Evolutionary conservation across 2,113 vertebrate species (phyloP), one percentile per base, ranked within the genome.

Genomic region (Neodon shergylaensis): DNA sequence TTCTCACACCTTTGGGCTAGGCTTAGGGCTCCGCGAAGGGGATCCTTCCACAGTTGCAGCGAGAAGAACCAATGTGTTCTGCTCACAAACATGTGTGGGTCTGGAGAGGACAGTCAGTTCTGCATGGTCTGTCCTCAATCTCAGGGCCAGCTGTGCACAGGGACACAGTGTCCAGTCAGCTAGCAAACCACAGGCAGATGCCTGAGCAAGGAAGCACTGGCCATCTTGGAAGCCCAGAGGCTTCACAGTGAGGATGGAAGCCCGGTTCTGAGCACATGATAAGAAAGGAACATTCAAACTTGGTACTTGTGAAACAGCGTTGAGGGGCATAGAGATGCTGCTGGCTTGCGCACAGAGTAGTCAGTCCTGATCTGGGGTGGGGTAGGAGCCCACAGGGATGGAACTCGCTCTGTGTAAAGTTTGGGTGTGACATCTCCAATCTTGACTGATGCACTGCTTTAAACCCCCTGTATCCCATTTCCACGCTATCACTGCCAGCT

Each of bases 221-320:
- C n/a, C 9, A 21, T 63, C 49, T 68, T 52, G 42, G n/a, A 24
- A 22, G 5, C 7, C 21, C 16, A 2, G 63, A 28, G 61, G 7
- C 28, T 12, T 36, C 24, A 0, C 12, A 11, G 61, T 3, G 1
- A 58, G 4, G 21, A 4, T 0, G 0, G 14, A 39, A 4, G 17
- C 1, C 1, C 1, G 24, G 2, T 1, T 3, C 1, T 0, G 12
- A 14, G n/a, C 16, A 3, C 49, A 42, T 21, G 6, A 3, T 24
- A 11, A 7, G 31, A 65, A 39, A 5, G 66, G 21, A 73, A 4
- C 22, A 31, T 19, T 49, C 10, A 33, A 42, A 19, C 4, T 4
- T 7, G 11, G 28, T 19, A 5, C 26, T 17, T 63, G 4, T 52
- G 33, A 58, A 17, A 33, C 6, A 33, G 84, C 31, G 12, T 22